Conservation (phyloP, 2,888 invertebrate species). For the Nezara viridula region DNA sequence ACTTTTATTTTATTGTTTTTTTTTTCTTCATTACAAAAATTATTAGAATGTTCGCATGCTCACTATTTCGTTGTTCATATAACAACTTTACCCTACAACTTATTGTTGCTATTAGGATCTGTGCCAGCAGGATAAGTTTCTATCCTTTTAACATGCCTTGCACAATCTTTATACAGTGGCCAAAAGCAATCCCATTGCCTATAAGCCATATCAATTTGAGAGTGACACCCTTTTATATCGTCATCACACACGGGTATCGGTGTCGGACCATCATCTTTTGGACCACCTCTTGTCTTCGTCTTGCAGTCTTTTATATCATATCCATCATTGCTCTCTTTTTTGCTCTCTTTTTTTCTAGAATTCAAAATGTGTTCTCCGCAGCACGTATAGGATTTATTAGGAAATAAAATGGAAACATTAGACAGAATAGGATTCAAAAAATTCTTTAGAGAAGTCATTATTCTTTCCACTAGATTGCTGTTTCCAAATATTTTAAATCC, state of each 20-base stretch:
- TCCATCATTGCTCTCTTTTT: neutral
- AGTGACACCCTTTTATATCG: neutral
- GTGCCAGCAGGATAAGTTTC: neutral
- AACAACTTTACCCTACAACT: neutral
- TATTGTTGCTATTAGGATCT: neutral
- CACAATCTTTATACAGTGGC: neutral
- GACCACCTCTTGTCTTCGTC: neutral
- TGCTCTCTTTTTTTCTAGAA: too few species aligned
- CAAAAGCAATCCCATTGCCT: neutral
- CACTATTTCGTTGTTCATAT: neutral
- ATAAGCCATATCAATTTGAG: neutral
- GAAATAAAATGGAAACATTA: neutral
- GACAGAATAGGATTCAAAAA: neutral
- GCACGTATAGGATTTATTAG: neutral
- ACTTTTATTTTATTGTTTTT: too few species aligned
- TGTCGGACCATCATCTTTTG: neutral
- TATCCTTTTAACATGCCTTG: neutral
- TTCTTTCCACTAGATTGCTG: neutral
- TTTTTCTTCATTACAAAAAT: neutral
- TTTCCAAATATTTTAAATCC: neutral
- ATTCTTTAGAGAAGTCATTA: neutral
- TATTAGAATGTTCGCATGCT: neutral
- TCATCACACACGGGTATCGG: neutral
- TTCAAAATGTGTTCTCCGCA: neutral
- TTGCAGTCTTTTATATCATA: neutral